Base-by-base conservation (phyloP, 2,888 invertebrate genomes). In the Busseola fusca region DNA sequence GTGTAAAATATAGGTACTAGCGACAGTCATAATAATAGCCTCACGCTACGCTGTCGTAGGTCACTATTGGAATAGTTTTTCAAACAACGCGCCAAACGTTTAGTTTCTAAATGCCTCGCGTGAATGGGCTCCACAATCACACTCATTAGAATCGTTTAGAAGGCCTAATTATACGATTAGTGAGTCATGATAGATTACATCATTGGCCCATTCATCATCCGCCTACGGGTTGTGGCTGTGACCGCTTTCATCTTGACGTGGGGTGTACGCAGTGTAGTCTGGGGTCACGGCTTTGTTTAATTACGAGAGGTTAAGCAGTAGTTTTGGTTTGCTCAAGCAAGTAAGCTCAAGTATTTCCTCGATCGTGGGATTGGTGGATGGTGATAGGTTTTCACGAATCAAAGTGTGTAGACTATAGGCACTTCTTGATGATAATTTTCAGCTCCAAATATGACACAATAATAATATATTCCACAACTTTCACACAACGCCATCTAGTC, bases 171-270 rank as follows among this genome's bases (percentile, higher is more conserved):
- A 81, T 74, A 71, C 71, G 84, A 83, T 81, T 81, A 84, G 76
- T 85, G 83, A 87, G 74, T 87, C 84, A 87, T 74, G 52, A 56
- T 57, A 56, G 34, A 79, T 85, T 84, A 78, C 85, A 76, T 85
- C 82, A 87, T 34, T 71, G 27, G 72, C 65, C 67, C 70, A 87
- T 87, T 84, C 84, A 84, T 86, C 78, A 73, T 64, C 75, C 81
- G 64, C 85, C 86, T 71, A 86, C 85, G 48, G 65, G 74, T 76
- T 70, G 16, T 12, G 42, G 16, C 30, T 74, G 45, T 27, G 37
- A 34, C 27, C 37, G 69, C 84, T 80, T 85, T 85, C 79, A 78
- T 85, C 59, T 80, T 76, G 70, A 81, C 68, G 84, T 80, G 82
- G 83, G 74, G 80, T 67, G 63, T 68, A 45, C 45, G 37, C 80